Evolutionary conservation across 2,797 vertebrate species (phyloP).

Genomic region (Enteromius unitaeniatus): DNA sequence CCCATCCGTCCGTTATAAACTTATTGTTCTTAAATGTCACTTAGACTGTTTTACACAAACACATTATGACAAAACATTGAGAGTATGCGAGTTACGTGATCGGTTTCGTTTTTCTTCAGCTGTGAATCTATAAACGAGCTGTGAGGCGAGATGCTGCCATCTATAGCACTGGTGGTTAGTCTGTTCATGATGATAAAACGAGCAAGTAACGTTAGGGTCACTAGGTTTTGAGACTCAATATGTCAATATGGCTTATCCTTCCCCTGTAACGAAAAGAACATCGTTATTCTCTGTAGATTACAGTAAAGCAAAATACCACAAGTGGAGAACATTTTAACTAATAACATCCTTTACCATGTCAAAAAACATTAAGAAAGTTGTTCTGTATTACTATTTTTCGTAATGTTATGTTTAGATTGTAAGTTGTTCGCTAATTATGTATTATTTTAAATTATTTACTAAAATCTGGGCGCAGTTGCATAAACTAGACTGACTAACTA

Average conservation of each 20-base stretch:
- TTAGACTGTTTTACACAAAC: not conserved
- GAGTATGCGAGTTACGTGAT: not conserved
- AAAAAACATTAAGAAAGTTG: not conserved
- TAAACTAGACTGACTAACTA: not conserved
- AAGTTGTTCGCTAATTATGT: not conserved
- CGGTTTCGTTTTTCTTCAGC: slow-evolving; percentile 24
- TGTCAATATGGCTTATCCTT: not conserved
- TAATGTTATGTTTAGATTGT: not conserved
- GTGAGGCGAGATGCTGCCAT: not conserved
- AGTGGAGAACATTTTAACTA: not conserved
- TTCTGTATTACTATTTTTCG: not conserved
- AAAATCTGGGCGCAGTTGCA: not conserved
- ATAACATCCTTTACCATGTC: not conserved
- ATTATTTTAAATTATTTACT: not conserved
- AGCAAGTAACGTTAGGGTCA: not conserved
- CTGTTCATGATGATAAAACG: not conserved
- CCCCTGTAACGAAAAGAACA: not conserved
- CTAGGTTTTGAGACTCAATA: not conserved
- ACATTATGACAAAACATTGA: not conserved
- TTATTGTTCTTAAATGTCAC: not conserved
- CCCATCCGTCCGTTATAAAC: not conserved
- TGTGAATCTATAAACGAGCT: not conserved
- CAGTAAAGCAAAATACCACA: not conserved
- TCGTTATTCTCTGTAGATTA: not conserved
- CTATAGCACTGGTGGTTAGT: not conserved